These are phyloP conservation scores for Aleiodes alternator DNA, from an alignment of 2,888 invertebrate genomes.

Conservation along the genomic window DNA sequence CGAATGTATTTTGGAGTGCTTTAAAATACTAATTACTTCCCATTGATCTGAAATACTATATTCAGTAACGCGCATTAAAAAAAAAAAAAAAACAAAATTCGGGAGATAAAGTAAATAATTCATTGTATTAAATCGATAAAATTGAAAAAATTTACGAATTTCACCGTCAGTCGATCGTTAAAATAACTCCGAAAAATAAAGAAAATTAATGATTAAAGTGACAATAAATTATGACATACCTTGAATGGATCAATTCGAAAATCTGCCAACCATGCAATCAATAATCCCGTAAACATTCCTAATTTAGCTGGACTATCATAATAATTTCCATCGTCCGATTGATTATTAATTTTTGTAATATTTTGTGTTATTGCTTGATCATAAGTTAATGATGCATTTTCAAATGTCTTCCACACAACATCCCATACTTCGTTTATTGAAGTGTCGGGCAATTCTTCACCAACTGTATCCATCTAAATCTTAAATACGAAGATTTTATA, in stretches of 20 bases:
- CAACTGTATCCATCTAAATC: conserved; percentile 43
- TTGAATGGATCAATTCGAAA: conserved; percentile 49
- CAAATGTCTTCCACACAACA: conserved; percentile 54
- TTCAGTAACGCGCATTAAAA: no score
- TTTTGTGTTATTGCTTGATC: conserved; percentile 52
- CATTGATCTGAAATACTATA: background rate
- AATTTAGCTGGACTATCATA: conserved; percentile 58
- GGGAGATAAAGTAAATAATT: no score
- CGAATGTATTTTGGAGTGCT: conserved; percentile 4
- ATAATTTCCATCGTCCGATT: conserved; percentile 30
- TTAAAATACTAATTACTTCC: background rate
- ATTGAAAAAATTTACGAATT: no score
- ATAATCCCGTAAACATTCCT: conserved; percentile 64
- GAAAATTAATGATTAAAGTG: no score
- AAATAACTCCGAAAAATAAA: no score
- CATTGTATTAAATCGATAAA: no score
- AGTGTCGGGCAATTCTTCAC: background rate
- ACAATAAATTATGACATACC: conserved; percentile 38
- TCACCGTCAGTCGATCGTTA: no score
- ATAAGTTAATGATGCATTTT: conserved; percentile 55
- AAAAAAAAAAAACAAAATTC: no score
- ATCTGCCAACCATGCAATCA: conserved; percentile 58
- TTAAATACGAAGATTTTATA: background rate
- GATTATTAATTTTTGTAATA: conserved; percentile 45
- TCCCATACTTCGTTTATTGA: conserved; percentile 49